A percentile compares a stretch with the other conserved stretches of the same genome.
Evolutionary conservation across 2,797 vertebrate species (phyloP).

Genomic region (Petrocephalus sullivani): DNA sequence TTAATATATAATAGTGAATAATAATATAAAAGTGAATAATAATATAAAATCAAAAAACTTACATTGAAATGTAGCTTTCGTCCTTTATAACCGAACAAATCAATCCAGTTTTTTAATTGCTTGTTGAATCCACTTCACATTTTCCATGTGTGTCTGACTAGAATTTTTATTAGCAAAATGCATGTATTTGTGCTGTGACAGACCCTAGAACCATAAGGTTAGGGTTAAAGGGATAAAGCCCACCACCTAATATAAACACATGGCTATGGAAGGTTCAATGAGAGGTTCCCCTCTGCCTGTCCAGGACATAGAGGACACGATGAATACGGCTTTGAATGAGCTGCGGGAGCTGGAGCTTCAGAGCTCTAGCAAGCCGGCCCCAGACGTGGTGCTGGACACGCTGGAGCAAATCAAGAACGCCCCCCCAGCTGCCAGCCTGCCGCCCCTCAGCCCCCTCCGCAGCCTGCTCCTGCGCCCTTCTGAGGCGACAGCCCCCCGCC

Average conservation of each 20-base stretch:
- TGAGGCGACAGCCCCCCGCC: slow-evolving; percentile 69
- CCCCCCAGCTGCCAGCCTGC: slow-evolving; percentile 61
- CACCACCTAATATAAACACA: not conserved
- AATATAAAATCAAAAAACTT: not conserved
- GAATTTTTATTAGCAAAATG: not conserved
- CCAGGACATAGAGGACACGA: slow-evolving; percentile 95
- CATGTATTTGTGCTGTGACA: not conserved
- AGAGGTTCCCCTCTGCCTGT: not conserved
- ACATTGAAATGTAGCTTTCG: not conserved
- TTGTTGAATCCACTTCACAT: not conserved
- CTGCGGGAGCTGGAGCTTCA: slow-evolving; percentile 85
- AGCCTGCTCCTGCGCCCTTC: slow-evolving; percentile 54
- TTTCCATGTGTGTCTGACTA: not conserved
- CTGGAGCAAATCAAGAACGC: slow-evolving; percentile 87
- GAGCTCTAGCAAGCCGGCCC: slow-evolving; percentile 76
- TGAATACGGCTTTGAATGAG: slow-evolving; percentile 88
- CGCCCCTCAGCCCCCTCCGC: slow-evolving; percentile 76
- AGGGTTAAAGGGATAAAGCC: not conserved
- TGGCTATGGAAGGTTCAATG: not conserved
- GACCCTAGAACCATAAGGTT: not conserved
- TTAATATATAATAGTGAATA: too few relatives aligned
- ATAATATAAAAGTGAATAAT: too few relatives aligned
- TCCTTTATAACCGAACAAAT: not conserved
- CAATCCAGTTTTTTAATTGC: not conserved
- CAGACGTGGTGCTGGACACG: slow-evolving; percentile 92